Evolutionary conservation across 1,140 invertebrate species (phyloP), one percentile per base, ranked within the genome.

Genomic region (Pseudobourletiella spinata): DNA sequence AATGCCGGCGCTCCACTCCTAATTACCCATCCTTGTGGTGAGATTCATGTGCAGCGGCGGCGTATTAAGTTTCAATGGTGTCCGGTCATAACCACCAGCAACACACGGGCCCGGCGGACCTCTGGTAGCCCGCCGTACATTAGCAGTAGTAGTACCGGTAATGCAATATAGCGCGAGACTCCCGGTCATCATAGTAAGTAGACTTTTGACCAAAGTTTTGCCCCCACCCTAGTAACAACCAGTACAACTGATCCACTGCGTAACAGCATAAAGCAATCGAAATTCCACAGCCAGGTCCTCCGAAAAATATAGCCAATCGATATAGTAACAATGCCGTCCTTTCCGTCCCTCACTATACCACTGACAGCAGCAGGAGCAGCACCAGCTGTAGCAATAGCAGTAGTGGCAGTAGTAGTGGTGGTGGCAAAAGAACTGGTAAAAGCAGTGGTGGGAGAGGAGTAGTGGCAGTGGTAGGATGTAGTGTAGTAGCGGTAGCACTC

Each of bases 221-320:
- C 22, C 25, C n/a, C 15, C 39, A 18, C 20, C 30, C n/a, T n/a
- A n/a, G n/a, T n/a, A n/a, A n/a, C n/a, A n/a, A 30, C 57, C 48
- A 52, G 54, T 60, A 60, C 51, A 60, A 48, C 24, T 51, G 43
- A 58, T 16, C 18, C 24, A 60, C 44, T 39, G 29, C 48, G 59
- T 60, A 60, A 60, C 59, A 60, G 54, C 46, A 60, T 60, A 60
- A 60, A 32, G 59, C 46, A 60, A 52, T 52, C 59, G 29, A 29
- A 60, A 60, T 60, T 60, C 59, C 46, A 60, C 3, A 52, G 32
- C 11, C 51, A 32, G 48, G 59, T 60, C 46, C 59, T 32, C 46
- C 28, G 39, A 50, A 51, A 60, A 60, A 60, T 29, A 35, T 42
- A 52, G 59, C 24, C 25, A 60, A 60, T 60, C 59, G 59, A 60